A percentile compares a stretch with the other conserved stretches of the same genome.
Evolutionary conservation across 2,888 invertebrate genomes (phyloP).

Genomic region (Drosophila testacea): DNA sequence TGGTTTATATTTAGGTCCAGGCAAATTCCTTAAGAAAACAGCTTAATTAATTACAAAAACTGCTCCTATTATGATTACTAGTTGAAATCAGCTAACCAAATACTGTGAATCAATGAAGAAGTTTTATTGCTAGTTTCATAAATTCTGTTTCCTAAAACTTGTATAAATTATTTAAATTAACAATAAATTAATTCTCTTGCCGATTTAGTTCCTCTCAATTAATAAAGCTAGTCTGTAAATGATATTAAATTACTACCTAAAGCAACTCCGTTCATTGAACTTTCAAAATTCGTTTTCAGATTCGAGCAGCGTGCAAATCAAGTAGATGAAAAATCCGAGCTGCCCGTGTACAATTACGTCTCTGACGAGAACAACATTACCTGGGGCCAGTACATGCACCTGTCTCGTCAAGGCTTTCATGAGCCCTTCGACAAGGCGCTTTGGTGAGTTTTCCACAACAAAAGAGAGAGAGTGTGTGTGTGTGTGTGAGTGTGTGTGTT

Average conservation of each 20-base stretch:
- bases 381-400: conserved; percentile 85
- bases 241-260: background rate
- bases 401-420: conserved; percentile 84
- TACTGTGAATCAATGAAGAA: too few relatives aligned
- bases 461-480: background rate
- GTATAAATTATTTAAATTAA: too few relatives aligned
- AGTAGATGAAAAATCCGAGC: conserved; percentile 66
- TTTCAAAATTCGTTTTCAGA: conserved; percentile 48
- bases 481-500: background rate
- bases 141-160: too few relatives aligned
- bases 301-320: conserved; percentile 67
- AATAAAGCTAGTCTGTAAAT: background rate
- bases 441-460: conserved; percentile 77
- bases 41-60: too few relatives aligned
- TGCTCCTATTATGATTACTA: too few relatives aligned
- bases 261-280: background rate
- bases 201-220: background rate
- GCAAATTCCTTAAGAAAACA: too few relatives aligned
- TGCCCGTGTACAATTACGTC: conserved; percentile 85
- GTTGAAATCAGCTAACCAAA: too few relatives aligned
- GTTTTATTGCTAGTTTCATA: too few relatives aligned
- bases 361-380: conserved; percentile 85
- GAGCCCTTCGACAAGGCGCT: conserved; percentile 85
- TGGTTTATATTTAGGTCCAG: too few relatives aligned
- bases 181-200: too few relatives aligned